Evolutionary conservation across 2,797 vertebrate genomes (phyloP), one percentile per base, ranked within the genome.

Genomic region (Gallinago stenura): DNA sequence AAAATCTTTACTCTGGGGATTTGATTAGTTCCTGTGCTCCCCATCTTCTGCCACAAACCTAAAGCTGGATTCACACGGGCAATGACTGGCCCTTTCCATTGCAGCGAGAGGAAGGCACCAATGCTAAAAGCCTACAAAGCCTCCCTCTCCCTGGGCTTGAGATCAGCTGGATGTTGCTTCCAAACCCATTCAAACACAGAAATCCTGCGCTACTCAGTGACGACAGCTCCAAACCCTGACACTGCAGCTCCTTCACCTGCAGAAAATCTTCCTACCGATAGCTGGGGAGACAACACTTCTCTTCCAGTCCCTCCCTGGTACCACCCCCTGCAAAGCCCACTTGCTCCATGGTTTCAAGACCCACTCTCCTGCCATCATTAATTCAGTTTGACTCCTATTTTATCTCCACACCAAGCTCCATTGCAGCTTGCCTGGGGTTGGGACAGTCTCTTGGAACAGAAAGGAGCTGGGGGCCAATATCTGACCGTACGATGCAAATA

Each of bases 141-240:
- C 77, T 92, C 66, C 4, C 77, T n/a, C 70, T 70, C 33, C 30
- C 11, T 28, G 41, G 51, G 56, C 51, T 12, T 64, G 25, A 78
- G 46, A 87, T 82, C 81, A 51, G 50, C 62, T 16, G 62, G 78
- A 31, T 16, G 24, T 19, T 53, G 65, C 84, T 87, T 70, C 91
- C 84, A 85, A 75, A 37, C 73, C 48, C 61, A 86, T 83, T 64
- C 65, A 71, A 79, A 70, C 43, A 69, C 68, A 48, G 58, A 76
- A 89, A 73, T 24, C 60, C 60, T 28, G 18, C 1, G 0, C 50
- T 66, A 45, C 58, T 91, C 69, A n/a, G 62, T 16, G 62, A 61
- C 41, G 66, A 87, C 26, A n/a, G 71, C 71, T 70, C 61, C 61
- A 53, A 89, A 95, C 7, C 48, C 61, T 1, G 5, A 12, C 30